phyloP scores from a whole-genome alignment of 2,888 invertebrate species.

The Amblyjoppa fuscipennis region DNA sequence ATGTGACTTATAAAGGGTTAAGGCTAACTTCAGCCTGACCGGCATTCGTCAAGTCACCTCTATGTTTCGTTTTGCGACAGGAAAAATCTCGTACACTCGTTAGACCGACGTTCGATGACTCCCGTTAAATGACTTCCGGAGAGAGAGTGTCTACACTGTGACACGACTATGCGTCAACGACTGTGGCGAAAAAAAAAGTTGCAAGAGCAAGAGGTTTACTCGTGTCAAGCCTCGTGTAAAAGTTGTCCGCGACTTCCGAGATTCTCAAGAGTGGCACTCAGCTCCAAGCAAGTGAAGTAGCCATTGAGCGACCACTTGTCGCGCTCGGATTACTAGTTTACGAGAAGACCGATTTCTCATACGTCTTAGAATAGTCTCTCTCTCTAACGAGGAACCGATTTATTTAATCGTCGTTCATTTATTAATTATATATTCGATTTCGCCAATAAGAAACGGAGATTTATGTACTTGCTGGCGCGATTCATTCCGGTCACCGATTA shows the following conservation, averaged over 20 bases:
- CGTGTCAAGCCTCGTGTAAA: constrained; percentile 38
- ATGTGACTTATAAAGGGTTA: neutral
- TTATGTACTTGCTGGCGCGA: constrained; percentile 24
- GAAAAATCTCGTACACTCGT: neutral
- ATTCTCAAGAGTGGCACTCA: constrained; percentile 15
- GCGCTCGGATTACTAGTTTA: constrained; percentile 38
- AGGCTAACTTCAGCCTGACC: neutral
- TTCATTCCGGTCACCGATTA: neutral
- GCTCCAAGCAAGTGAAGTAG: neutral
- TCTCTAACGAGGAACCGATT: constrained; percentile 47
- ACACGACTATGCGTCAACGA: constrained; percentile 3
- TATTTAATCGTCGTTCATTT: constrained; percentile 26
- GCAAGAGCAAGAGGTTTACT: constrained; percentile 32
- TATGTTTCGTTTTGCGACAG: neutral
- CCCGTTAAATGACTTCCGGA: constrained; percentile 12
- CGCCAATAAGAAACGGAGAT: constrained; percentile 31
- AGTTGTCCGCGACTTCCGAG: constrained; percentile 45
- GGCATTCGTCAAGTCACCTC: neutral
- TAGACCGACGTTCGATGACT: constrained; percentile 28
- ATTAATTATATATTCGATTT: constrained; percentile 55
- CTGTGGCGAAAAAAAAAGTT: constrained; percentile 20
- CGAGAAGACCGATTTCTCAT: constrained; percentile 54
- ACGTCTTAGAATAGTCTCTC: constrained; percentile 47
- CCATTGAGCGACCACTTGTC: constrained; percentile 44
- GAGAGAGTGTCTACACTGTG: constrained; percentile 14